Percentiles rank a stretch among this genome's conserved stretches.
These are phyloP conservation scores for Synaphobranchus kaupii DNA, from an alignment of 2,797 vertebrate genomes.

Conservation along the genomic window DNA sequence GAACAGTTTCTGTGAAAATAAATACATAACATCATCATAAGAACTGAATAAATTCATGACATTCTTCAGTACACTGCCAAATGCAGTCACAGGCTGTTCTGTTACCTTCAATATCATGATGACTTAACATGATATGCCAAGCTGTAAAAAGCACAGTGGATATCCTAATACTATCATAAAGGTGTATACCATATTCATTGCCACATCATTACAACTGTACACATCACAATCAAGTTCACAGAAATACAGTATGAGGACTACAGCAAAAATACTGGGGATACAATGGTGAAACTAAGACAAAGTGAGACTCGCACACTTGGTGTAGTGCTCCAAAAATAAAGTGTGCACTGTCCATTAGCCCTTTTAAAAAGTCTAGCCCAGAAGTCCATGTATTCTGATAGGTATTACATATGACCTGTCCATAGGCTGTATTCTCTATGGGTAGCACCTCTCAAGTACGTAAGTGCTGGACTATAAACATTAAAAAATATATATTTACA, in stretches of 20 bases:
- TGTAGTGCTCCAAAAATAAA: too few species aligned
- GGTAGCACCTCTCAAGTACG: too few species aligned
- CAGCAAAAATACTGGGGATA: neutral
- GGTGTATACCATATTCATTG: neutral
- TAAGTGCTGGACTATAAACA: too few species aligned
- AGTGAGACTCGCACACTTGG: too few species aligned
- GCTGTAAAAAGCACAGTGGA: neutral
- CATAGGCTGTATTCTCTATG: too few species aligned
- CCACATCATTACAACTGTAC: neutral
- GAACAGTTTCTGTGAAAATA: neutral
- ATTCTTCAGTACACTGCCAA: neutral
- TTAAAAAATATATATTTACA: too few species aligned
- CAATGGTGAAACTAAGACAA: neutral
- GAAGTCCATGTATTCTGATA: too few species aligned
- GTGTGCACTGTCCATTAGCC: too few species aligned
- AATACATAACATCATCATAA: neutral
- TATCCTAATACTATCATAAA: neutral
- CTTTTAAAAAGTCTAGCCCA: too few species aligned
- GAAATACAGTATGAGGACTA: neutral
- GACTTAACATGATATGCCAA: neutral
- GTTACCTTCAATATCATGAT: neutral
- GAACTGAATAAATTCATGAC: neutral
- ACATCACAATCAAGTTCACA: neutral
- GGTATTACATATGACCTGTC: too few species aligned
- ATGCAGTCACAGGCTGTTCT: neutral